Evolutionary conservation across 2,797 vertebrate genomes (phyloP).

Genomic region (Melanotaenia pygmaea): DNA sequence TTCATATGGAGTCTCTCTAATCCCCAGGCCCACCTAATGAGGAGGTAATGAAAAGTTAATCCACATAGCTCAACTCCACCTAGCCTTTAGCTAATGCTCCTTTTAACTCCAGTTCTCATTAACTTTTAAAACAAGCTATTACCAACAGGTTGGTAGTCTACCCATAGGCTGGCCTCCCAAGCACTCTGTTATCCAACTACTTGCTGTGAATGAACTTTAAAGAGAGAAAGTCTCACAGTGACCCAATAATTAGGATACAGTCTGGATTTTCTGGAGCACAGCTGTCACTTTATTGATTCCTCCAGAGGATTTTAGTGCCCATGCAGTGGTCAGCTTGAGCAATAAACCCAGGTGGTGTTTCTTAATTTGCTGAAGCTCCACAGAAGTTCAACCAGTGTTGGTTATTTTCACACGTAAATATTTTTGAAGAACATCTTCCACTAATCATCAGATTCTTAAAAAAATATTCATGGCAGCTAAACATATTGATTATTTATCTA

Average conservation of each 20-base stretch:
- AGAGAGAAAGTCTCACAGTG: slow-evolving; percentile 67
- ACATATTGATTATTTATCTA: slow-evolving; percentile 63
- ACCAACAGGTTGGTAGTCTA: slow-evolving; percentile 83
- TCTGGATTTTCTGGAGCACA: slow-evolving; percentile 71
- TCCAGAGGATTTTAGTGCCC: slow-evolving; percentile 60
- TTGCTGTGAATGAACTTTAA: slow-evolving; percentile 75
- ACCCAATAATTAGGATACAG: slow-evolving; percentile 79
- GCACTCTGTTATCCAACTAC: slow-evolving; percentile 62
- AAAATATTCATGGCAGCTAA: slow-evolving; percentile 33
- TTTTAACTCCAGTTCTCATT: slow-evolving; percentile 84
- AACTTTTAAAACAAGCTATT: slow-evolving; percentile 86
- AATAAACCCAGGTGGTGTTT: slow-evolving; percentile 43
- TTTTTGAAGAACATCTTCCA: slow-evolving; percentile 1
- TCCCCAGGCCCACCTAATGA: slow-evolving; percentile 84
- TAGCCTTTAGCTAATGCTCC: slow-evolving; percentile 85
- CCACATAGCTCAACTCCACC: slow-evolving; percentile 80
- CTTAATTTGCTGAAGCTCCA: slow-evolving; percentile 31
- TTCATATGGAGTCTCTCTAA: slow-evolving; percentile 80
- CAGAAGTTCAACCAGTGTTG: slow-evolving; percentile 19
- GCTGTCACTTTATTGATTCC: slow-evolving; percentile 80
- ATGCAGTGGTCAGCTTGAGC: slow-evolving; percentile 48
- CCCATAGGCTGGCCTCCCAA: slow-evolving; percentile 69
- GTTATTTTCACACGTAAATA: background rate
- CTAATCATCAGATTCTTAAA: slow-evolving; percentile 21
- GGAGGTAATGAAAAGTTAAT: slow-evolving; percentile 87